Percentiles rank a stretch among this genome's conserved stretches.
phyloP scores from a whole-genome alignment of 1,140 invertebrate species.

The Homalodisca vitripennis region DNA sequence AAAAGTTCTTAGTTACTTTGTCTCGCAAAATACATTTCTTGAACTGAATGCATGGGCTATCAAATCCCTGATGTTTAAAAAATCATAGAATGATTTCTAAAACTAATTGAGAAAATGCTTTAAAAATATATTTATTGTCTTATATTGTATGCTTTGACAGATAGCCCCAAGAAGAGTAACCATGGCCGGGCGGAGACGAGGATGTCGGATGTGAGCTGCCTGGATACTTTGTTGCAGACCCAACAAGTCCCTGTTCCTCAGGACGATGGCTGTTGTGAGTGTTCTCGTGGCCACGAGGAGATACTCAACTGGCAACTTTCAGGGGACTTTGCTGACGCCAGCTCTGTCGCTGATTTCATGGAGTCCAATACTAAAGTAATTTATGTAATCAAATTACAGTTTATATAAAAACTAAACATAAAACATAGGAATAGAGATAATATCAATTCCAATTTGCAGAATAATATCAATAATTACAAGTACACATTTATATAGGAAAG shows the following conservation, averaged over 20 bases:
- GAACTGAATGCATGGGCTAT: no score
- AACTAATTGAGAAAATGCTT: no score
- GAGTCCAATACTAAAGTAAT: neutral
- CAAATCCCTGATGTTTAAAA: no score
- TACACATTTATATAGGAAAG: conserved; percentile 22
- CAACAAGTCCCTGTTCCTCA: neutral
- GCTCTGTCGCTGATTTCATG: conserved; percentile 40
- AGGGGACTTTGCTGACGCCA: conserved; percentile 41
- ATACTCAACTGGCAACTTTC: neutral
- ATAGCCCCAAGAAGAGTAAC: conserved; percentile 58
- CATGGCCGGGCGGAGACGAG: conserved; percentile 57
- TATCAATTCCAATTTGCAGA: neutral
- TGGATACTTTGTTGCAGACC: conserved; percentile 46
- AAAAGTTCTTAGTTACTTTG: no score
- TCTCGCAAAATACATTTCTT: no score
- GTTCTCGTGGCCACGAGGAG: conserved; percentile 20
- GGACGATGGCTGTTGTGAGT: conserved; percentile 20
- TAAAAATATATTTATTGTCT: neutral
- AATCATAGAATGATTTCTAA: no score
- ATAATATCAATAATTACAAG: neutral
- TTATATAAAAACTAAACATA: neutral
- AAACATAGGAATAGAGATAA: neutral
- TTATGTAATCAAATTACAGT: neutral
- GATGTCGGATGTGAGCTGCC: conserved; percentile 54
- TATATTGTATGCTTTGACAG: conserved; percentile 49